Evolutionary conservation across 2,113 vertebrate species (phyloP).

Genomic region (Podocnemis expansa): DNA sequence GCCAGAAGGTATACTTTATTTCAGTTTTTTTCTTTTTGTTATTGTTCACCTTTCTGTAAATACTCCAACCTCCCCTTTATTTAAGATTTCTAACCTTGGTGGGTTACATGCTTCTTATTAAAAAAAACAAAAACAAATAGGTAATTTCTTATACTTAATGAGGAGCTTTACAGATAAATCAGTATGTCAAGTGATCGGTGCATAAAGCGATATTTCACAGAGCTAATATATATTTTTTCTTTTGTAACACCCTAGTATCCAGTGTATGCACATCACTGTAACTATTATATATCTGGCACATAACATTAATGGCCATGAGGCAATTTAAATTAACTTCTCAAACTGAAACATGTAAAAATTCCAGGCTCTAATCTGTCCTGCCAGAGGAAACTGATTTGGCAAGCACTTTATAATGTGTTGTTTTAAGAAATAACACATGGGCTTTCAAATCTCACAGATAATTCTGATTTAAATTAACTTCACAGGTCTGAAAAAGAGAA

Average conservation of each 20-base stretch:
- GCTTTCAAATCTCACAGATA: conserved; percentile 22
- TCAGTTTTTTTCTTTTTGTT: conserved; percentile 14
- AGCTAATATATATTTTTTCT: not conserved
- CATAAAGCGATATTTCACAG: not conserved
- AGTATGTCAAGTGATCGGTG: not conserved
- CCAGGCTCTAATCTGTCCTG: not conserved
- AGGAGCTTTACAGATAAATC: not conserved
- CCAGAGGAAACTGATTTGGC: not conserved
- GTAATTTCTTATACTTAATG: not conserved
- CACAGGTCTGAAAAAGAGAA: not conserved
- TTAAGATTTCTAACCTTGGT: not conserved
- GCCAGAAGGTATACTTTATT: not conserved
- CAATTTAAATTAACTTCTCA: not conserved
- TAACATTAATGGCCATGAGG: not conserved
- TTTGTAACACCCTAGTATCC: not conserved
- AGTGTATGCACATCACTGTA: not conserved
- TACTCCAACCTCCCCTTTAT: not conserved
- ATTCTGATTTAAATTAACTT: not conserved
- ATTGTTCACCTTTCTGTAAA: not conserved
- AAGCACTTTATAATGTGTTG: not conserved
- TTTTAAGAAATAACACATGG: not conserved
- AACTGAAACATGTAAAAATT: conserved; percentile 20
- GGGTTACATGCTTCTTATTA: not conserved
- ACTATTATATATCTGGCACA: not conserved
- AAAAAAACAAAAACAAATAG: not conserved